Evolutionary conservation across 2,888 invertebrate species (phyloP).

Genomic region (Dicranocentrus wangi): DNA sequence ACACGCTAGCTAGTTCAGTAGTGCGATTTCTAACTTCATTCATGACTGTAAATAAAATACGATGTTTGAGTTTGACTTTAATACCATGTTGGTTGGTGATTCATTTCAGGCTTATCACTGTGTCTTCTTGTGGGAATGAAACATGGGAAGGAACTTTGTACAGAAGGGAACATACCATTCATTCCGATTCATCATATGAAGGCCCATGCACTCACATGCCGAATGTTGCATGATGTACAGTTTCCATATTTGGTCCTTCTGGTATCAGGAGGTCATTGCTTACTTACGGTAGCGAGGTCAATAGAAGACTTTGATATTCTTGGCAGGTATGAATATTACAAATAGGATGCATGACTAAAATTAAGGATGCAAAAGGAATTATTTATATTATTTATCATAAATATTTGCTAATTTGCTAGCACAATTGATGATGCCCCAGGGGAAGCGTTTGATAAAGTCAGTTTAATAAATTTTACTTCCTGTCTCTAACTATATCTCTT

Average conservation of each 20-base stretch:
- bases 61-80: too few relatives aligned
- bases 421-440: slow-evolving; percentile 92
- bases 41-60: not conserved
- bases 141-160: slow-evolving; percentile 86
- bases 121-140: slow-evolving; percentile 87
- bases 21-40: not conserved
- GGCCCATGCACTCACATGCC: slow-evolving; percentile 93
- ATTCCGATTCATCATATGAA: slow-evolving; percentile 99
- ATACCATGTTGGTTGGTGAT: too few relatives aligned
- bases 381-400: not conserved
- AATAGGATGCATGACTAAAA: not conserved
- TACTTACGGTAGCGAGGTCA: slow-evolving; percentile 83
- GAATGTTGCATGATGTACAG: slow-evolving; percentile 83
- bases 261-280: slow-evolving; percentile 94
- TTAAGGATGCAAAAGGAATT: not conserved
- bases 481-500: too few relatives aligned
- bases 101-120: slow-evolving; percentile 80
- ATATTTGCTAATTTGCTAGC: slow-evolving; percentile 72
- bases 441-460: slow-evolving; percentile 92
- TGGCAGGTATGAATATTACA: slow-evolving; percentile 76
- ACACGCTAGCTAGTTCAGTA: not conserved
- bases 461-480: not conserved
- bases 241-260: slow-evolving; percentile 93
- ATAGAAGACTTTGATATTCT: slow-evolving; percentile 86
- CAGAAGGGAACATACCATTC: slow-evolving; percentile 83